Base-by-base conservation (phyloP, 2,113 vertebrate species). In the Chaenocephalus aceratus region DNA sequence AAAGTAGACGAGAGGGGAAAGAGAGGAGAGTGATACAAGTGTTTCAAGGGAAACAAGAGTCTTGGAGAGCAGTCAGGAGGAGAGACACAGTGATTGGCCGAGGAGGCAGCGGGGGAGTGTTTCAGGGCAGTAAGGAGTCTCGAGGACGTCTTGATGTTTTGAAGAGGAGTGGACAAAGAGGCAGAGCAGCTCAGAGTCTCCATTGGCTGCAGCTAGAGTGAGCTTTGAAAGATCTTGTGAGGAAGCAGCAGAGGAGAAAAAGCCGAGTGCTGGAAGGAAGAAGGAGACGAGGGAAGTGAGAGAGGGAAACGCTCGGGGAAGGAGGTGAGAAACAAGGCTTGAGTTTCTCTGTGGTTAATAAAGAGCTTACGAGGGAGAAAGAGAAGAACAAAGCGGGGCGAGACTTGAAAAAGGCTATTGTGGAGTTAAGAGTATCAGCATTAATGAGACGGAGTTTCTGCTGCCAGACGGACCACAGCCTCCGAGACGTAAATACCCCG, bases 291-390 rank as follows among this genome's bases (percentile, higher is more conserved):
- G 85, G 18, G 77, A 18, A 79, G 79, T 74, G 46, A 62, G 66
- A 62, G 66, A 68, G 79, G 72, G 63, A 13, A 36, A 56, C 61
- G 73, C 62, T 36, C 16, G 18, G 56, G 51, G 48, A 30, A 63
- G 51, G 30, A 67, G 45, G 65, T 59, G 81, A 86, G 76, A 80
- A 64, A 95, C 95, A 94, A 91, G 84, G 92, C 83, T 16, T 92
- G 91, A 92, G 94, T 48, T 75, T 13, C 9, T 75, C 18, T 73
- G 59, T 59, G 72, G 74, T 34, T 48, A 71, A 78, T 6, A 8
- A 62, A 83, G 66, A 69, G 82, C 79, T 72, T 80, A 84, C 48
- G 8, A 80, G 54, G 52, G 62, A 74, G 61, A 63, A 79, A 61
- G 56, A 75, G 49, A 18, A 64, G 23, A 15, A 30, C 63, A 81